A percentile compares a stretch with the other conserved stretches of the same genome.
phyloP scores from a whole-genome alignment of 2,113 vertebrate species.

The Jacana jacana region DNA sequence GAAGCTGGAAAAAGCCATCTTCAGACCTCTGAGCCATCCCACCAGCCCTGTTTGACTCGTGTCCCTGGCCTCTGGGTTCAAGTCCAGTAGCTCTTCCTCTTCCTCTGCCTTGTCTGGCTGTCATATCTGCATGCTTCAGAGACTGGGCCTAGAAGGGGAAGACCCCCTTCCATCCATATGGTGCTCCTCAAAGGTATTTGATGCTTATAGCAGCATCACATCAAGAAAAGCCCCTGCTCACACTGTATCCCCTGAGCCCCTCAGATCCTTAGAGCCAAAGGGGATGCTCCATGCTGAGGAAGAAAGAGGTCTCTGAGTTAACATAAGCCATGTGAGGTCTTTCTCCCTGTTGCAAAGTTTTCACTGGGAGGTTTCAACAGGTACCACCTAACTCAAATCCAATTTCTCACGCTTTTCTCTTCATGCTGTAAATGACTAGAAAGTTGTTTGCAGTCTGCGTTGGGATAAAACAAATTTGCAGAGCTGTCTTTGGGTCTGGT shows the following conservation, averaged over 20 bases:
- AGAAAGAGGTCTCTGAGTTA: background rate
- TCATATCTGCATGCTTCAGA: fast-evolving
- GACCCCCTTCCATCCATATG: fast-evolving
- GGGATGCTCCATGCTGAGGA: fast-evolving
- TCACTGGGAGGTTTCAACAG: background rate
- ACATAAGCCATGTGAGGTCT: fast-evolving
- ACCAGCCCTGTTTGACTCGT: background rate
- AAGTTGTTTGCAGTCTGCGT: background rate
- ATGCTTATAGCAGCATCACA: background rate
- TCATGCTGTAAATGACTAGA: background rate
- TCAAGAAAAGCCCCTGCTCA: background rate
- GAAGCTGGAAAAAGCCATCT: background rate
- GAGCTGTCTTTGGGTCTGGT: background rate
- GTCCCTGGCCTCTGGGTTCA: background rate
- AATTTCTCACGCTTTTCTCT: background rate
- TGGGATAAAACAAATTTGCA: background rate
- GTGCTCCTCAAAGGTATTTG: background rate
- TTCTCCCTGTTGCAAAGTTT: background rate
- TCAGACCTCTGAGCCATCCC: fast-evolving
- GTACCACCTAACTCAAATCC: background rate
- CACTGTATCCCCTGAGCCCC: background rate
- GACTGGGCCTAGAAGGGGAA: no score
- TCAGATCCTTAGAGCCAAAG: background rate
- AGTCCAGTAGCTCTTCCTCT: background rate
- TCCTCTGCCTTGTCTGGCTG: background rate